phyloP scores from a whole-genome alignment of 2,113 vertebrate genomes.

The Dicrurus megarhynchus region DNA sequence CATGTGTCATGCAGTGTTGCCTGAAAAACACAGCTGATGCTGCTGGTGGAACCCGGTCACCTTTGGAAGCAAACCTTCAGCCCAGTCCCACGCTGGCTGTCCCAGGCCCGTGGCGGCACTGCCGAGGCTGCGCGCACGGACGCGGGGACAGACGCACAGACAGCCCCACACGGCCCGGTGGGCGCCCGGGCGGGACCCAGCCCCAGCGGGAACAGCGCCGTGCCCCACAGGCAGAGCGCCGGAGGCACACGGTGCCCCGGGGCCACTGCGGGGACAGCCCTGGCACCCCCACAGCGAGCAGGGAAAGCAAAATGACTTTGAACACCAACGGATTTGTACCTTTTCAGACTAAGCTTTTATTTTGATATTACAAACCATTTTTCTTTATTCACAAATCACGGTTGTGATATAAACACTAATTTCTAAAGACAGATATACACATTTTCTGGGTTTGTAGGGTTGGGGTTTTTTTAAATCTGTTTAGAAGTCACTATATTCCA shows the following conservation, averaged over 20 bases:
- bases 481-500: constrained; percentile 83
- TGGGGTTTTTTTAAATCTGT: constrained; percentile 60
- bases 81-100: rapidly evolving
- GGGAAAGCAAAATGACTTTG: constrained; percentile 55
- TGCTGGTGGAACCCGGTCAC: rapidly evolving
- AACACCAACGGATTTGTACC: constrained; percentile 53
- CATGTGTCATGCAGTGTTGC: rapidly evolving
- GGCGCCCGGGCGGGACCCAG: rapidly evolving
- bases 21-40: background rate
- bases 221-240: rapidly evolving
- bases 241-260: rapidly evolving
- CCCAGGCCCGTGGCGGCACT: background rate
- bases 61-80: background rate
- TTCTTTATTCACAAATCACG: constrained; percentile 87
- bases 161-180: rapidly evolving
- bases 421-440: constrained; percentile 88
- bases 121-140: background rate
- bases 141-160: background rate
- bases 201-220: background rate
- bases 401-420: constrained; percentile 87
- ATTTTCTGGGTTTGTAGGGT: constrained; percentile 81
- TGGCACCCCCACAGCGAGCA: background rate
- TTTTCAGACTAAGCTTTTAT: constrained; percentile 87
- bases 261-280: background rate
- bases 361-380: constrained; percentile 88